A percentile compares a stretch with the other conserved stretches of the same genome.
Evolutionary conservation across 2,113 vertebrate genomes (phyloP).

Genomic region (Rostratula benghalensis): DNA sequence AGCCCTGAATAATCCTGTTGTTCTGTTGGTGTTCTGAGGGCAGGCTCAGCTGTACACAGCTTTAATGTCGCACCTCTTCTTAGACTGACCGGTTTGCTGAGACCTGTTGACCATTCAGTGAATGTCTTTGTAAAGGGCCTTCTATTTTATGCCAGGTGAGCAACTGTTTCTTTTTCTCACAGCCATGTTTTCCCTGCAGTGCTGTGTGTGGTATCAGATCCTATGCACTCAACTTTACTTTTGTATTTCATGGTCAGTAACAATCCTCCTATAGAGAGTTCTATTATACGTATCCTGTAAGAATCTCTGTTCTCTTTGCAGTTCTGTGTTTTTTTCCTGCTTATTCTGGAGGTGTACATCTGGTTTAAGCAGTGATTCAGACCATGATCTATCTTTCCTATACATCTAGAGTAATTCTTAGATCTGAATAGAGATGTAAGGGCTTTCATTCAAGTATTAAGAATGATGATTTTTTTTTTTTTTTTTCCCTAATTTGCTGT

Average conservation of each 20-base stretch:
- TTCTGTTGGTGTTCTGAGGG: neutral
- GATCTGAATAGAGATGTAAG: neutral
- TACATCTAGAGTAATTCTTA: neutral
- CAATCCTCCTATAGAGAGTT: neutral
- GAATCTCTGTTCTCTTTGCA: neutral
- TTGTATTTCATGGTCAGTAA: neutral
- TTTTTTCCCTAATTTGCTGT: neutral
- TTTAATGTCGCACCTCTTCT: neutral
- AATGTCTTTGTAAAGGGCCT: neutral
- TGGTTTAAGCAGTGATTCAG: neutral
- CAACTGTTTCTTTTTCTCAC: neutral
- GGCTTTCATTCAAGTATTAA: neutral
- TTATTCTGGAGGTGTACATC: neutral
- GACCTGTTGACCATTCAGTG: neutral
- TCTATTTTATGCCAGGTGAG: conserved; percentile 5
- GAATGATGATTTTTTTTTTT: neutral
- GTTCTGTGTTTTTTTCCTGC: neutral
- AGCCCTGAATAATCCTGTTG: conserved; percentile 12
- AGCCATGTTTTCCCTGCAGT: neutral
- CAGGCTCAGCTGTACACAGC: neutral
- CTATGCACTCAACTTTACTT: neutral
- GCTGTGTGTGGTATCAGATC: neutral
- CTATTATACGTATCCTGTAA: neutral
- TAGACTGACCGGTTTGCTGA: neutral
- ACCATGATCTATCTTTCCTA: neutral